These are phyloP conservation scores for Periophthalmus modestus DNA, from an alignment of 2,113 vertebrate species.

Conservation along the genomic window DNA sequence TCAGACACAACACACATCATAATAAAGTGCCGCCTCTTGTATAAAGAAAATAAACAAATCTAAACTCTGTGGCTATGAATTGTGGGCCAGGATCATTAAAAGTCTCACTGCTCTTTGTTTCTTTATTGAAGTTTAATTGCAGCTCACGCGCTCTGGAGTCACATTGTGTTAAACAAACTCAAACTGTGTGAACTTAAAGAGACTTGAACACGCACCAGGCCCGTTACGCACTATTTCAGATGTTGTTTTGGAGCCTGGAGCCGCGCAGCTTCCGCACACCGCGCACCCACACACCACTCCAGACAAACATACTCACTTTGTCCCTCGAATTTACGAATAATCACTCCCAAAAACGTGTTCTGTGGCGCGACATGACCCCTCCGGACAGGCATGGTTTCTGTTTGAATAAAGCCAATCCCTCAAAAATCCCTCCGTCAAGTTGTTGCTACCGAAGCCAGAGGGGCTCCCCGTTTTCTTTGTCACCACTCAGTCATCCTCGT, in stretches of 20 bases:
- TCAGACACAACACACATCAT: too few species aligned
- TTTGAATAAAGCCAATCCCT: conserved; percentile 49
- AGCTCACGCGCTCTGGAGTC: background rate
- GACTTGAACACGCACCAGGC: too few species aligned
- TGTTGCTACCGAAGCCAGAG: conserved; percentile 71
- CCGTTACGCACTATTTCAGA: background rate
- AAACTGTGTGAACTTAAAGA: conserved; percentile 11
- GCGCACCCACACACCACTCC: conserved; percentile 17
- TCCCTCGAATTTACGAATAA: conserved; percentile 98
- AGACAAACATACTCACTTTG: conserved; percentile 87
- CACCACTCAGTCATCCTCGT: conserved; percentile 81
- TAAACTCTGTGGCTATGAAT: too few species aligned
- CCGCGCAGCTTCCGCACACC: conserved; percentile 18
- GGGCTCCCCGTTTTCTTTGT: conserved; percentile 82
- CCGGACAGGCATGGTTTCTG: conserved; percentile 92
- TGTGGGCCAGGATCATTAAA: too few species aligned
- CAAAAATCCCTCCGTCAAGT: conserved; percentile 69
- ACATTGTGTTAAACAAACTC: conserved; percentile 13
- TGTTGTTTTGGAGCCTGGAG: conserved; percentile 10
- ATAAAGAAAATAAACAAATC: too few species aligned
- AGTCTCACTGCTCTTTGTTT: too few species aligned
- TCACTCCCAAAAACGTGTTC: conserved; percentile 94
- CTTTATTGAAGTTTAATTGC: conserved; percentile 9
- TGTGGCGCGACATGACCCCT: conserved; percentile 97
- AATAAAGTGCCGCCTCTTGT: too few species aligned